These are phyloP conservation scores for Drosophila micromelanica DNA, from an alignment of 1,140 invertebrate species.

Conservation along the genomic window DNA sequence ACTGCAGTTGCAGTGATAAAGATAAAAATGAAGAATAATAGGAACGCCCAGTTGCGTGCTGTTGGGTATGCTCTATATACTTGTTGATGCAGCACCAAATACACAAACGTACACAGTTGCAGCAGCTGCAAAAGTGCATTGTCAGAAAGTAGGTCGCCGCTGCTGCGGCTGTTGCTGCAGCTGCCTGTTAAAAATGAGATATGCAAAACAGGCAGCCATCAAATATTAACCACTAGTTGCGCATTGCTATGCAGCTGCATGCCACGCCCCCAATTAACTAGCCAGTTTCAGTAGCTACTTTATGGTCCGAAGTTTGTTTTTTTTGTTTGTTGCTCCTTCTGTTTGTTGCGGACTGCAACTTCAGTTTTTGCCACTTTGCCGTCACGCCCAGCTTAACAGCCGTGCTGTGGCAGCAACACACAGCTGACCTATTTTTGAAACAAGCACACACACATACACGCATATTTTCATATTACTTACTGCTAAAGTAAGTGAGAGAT, in stretches of 20 bases:
- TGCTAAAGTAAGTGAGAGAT: constrained; percentile 46
- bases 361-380: constrained; percentile 72
- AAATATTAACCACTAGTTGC: constrained; percentile 81
- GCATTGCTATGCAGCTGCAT: constrained; percentile 27
- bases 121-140: constrained; percentile 11
- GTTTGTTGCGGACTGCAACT: constrained; percentile 56
- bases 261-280: constrained; percentile 73
- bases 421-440: constrained; percentile 74
- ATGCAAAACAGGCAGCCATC: constrained; percentile 61
- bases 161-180: constrained; percentile 23
- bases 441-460: constrained; percentile 38
- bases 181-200: constrained; percentile 18
- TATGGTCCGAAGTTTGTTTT: constrained; percentile 29
- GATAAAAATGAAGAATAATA: constrained; percentile 37
- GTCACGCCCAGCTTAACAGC: constrained; percentile 77
- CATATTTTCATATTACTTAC: constrained; percentile 77
- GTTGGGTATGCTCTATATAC: constrained; percentile 54
- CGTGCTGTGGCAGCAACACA: constrained; percentile 25
- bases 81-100: constrained; percentile 72
- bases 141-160: constrained; percentile 50
- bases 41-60: constrained; percentile 33
- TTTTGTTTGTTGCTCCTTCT: not conserved
- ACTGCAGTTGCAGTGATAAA: constrained; percentile 25
- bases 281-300: constrained; percentile 41
- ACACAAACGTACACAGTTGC: constrained; percentile 32